Evolutionary conservation across 2,888 invertebrate genomes (phyloP).

Genomic region (Hylaea fasciaria): DNA sequence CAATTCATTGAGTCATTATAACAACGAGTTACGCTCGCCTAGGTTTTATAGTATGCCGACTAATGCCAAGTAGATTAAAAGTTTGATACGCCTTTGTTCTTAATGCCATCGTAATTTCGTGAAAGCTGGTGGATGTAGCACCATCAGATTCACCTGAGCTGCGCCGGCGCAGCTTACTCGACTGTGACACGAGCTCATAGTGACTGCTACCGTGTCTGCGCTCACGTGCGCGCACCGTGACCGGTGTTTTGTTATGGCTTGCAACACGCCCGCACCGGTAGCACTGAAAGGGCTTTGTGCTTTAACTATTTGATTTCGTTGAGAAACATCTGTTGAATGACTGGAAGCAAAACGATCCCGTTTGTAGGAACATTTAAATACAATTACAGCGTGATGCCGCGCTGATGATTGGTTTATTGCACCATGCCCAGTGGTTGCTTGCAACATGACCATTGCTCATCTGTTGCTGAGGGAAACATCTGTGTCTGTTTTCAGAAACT

Average conservation of each 20-base stretch:
- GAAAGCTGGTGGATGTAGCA: constrained; percentile 25
- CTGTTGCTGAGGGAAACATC: constrained; percentile 2
- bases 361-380: not conserved
- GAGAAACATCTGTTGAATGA: constrained; percentile 34
- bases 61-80: constrained; percentile 6
- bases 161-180: constrained; percentile 52
- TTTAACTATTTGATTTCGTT: constrained; percentile 28
- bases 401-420: constrained; percentile 8
- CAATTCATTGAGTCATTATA: constrained; percentile 11
- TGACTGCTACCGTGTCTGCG: constrained; percentile 21
- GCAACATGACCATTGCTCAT: constrained; percentile 1
- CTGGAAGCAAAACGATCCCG: constrained; percentile 2
- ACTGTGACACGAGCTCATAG: constrained; percentile 59
- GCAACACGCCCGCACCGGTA: constrained; percentile 49
- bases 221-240: constrained; percentile 67
- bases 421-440: constrained; percentile 2
- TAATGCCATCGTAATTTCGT: constrained; percentile 20
- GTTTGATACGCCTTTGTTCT: constrained; percentile 14
- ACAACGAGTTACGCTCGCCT: constrained; percentile 12
- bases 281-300: constrained; percentile 47
- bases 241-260: constrained; percentile 64
- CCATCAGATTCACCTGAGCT: constrained; percentile 41
- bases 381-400: not conserved
- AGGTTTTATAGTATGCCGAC: constrained; percentile 26
- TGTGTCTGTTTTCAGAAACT: not conserved